Evolutionary conservation across 1,140 invertebrate genomes (phyloP), one percentile per base, ranked within the genome.

Genomic region (Drosophila sucinea): DNA sequence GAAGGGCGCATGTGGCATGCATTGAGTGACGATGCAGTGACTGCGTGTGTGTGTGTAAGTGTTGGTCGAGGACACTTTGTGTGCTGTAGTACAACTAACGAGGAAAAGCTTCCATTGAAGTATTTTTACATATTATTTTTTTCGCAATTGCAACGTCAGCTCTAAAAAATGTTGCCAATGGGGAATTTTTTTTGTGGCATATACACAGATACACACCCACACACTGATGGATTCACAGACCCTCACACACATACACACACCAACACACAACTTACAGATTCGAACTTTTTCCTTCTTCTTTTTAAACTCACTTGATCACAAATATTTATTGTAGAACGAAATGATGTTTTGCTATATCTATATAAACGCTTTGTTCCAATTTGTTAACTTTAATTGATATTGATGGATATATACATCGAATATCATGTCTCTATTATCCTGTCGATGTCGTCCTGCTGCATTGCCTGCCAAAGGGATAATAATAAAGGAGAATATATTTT

Each of bases 131-230:
- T 3, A 0, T 0, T 38, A 30, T 38, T 10, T 47, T 47, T 47
- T 47, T 67, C 51, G 75, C 68, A 67, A 58, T 54, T 89, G 84
- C 85, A 90, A 67, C 69, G 84, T 81, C 80, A 89, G 80, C 84
- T 74, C 78, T 80, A 81, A 86, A 89, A 81, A 51, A 51, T 27
- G 44, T 70, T 84, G 77, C 77, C 89, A 72, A 58, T 10, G 30
- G 29, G 47, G 27, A 6, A 33, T 33, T 33, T 70, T 54, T 63
- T 44, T 77, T 60, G 47, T 56, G 58, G 84, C 79, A 75, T 68
- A 81, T 84, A 71, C 73, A 71, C 74, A 73, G 54, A 74, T 63
- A 70, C 73, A 55, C 8, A 73, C 56, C 79, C 55, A 57, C 41
- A 67, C 35, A 38, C 30, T 17, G 17, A 17, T 17, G 17, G 17